Base-by-base conservation (phyloP, 2,888 invertebrate genomes). In the Holacanthella duospinosa region DNA sequence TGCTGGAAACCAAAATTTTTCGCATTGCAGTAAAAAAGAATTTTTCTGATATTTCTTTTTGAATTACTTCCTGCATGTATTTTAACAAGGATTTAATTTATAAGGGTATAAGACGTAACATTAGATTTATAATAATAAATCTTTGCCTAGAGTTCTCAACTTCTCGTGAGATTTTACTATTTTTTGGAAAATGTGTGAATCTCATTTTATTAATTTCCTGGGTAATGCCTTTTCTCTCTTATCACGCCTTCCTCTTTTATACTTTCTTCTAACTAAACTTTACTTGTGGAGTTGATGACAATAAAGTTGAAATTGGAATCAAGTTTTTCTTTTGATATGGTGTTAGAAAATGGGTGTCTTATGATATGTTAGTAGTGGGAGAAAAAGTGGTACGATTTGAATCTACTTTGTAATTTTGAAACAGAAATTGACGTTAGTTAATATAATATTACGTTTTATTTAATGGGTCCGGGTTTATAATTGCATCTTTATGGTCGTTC, bases 401-500 rank as follows among this genome's bases (percentile, higher is more conserved):
- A n/a, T n/a, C n/a, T n/a, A n/a, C n/a, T n/a, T n/a, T n/a, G n/a
- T n/a, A 27, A 29, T 56, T 21, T 1, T 19, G 62, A 28, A 48
- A 9, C n/a, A 2, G 24, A 44, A 44, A 43, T n/a, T 26, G 27
- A 55, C 27, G 43, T 55, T 19, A 19, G 26, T 19, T n/a, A n/a
- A 27, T 27, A 63, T 25, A 29, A 21, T 27, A n/a, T 56, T 28
- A 56, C 48, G 6, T 48, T 48, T 48, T 61, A 68, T 68, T 68
- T 64, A 57, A 64, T 62, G 68, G 62, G 59, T 63, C 44, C 24
- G 48, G 6, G 64, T 64, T 65, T 67, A 62, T 67, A 67, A 65
- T 65, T 67, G 67, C 64, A 65, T 67, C 65, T 67, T 67, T 65
- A 65, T 67, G 66, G 63, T 63, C 60, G 63, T 64, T 62, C 59